These are phyloP conservation scores for Prenolepis imparis DNA, from an alignment of 2,888 invertebrate genomes.

Conservation along the genomic window DNA sequence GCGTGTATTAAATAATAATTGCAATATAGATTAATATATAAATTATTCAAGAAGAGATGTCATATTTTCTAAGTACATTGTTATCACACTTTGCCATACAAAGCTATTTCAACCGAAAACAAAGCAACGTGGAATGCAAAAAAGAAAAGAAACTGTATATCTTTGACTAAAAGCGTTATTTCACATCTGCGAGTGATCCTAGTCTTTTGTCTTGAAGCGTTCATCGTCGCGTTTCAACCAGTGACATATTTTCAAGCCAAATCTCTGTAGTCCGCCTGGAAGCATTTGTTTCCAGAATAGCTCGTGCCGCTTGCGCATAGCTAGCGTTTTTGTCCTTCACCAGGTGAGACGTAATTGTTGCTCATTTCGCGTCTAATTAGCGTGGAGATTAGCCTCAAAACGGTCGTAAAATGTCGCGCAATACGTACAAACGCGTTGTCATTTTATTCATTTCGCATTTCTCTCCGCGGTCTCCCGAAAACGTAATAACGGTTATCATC, in stretches of 20 bases:
- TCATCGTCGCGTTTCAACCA: not conserved
- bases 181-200: constrained; percentile 28
- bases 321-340: constrained; percentile 52
- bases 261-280: not conserved
- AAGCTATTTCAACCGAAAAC: not conserved
- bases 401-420: constrained; percentile 52
- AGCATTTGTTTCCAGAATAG: constrained; percentile 36
- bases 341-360: constrained; percentile 67
- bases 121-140: not conserved
- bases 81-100: constrained; percentile 1
- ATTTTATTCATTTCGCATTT: constrained; percentile 40
- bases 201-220: constrained; percentile 25
- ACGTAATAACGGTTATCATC: constrained; percentile 72
- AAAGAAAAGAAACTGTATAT: not conserved
- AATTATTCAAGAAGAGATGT: not conserved
- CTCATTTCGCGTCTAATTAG: constrained; percentile 75
- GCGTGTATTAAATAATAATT: not conserved
- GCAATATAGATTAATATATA: not conserved
- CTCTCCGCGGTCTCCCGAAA: constrained; percentile 14
- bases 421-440: constrained; percentile 37
- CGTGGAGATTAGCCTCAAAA: constrained; percentile 71
- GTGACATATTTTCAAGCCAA: constrained; percentile 32
- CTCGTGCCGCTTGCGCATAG: constrained; percentile 25
- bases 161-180: not conserved
- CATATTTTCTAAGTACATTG: not conserved